phyloP scores from a whole-genome alignment of 2,113 vertebrate genomes.

The Daboia siamensis region DNA sequence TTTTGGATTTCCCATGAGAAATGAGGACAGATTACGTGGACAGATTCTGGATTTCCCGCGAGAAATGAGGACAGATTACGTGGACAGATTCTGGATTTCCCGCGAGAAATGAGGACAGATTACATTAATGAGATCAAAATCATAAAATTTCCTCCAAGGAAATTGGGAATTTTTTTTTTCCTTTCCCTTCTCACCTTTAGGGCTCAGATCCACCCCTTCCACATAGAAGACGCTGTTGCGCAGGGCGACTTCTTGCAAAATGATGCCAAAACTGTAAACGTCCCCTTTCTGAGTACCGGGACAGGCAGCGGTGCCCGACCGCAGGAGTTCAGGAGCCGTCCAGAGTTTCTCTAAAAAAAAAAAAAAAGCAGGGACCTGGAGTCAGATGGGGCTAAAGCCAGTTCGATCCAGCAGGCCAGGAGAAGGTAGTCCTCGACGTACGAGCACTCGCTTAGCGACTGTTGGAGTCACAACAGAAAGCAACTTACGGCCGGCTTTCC shows the following conservation, averaged over 20 bases:
- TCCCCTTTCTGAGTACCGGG: slow-evolving; percentile 85
- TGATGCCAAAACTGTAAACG: slow-evolving; percentile 88
- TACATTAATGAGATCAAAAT: background rate
- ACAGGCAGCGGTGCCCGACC: slow-evolving; percentile 58
- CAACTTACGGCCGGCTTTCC: background rate
- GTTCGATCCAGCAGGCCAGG: too few relatives aligned
- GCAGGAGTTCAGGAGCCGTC: slow-evolving; percentile 84
- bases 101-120: too few relatives aligned
- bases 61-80: too few relatives aligned
- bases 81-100: too few relatives aligned
- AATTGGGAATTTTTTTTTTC: background rate
- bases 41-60: too few relatives aligned
- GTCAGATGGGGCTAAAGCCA: background rate
- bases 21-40: background rate
- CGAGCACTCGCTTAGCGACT: background rate
- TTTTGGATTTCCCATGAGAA: background rate
- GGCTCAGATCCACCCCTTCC: slow-evolving; percentile 77
- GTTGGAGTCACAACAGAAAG: background rate
- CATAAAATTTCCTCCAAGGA: background rate
- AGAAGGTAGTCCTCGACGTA: background rate
- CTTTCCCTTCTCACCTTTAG: slow-evolving; percentile 75
- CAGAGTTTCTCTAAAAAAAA: slow-evolving; percentile 80
- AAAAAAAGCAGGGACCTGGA: background rate
- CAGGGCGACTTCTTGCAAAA: slow-evolving; percentile 88
- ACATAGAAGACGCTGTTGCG: slow-evolving; percentile 82